phyloP scores from a whole-genome alignment of 2,797 vertebrate species.

The Coregonus suidteri region DNA sequence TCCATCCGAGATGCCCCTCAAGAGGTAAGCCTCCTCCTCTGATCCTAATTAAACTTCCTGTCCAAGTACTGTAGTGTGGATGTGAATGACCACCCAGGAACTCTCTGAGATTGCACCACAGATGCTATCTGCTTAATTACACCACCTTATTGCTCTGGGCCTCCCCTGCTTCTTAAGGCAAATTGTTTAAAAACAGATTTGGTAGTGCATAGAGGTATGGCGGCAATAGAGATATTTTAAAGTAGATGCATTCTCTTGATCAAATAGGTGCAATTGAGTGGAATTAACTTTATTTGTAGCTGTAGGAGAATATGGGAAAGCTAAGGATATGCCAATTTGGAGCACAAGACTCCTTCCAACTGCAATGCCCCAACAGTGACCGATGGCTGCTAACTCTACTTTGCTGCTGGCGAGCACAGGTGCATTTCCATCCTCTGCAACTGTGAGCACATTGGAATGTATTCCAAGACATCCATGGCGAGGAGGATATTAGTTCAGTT shows the following conservation, averaged over 20 bases:
- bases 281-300: background rate
- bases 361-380: slow-evolving; percentile 6
- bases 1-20: slow-evolving; percentile 88
- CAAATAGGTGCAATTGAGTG: background rate
- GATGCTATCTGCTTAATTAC: slow-evolving; percentile 77
- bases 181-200: slow-evolving; percentile 52
- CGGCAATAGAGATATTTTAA: slow-evolving; percentile 5
- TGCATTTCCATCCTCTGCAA: slow-evolving; percentile 10
- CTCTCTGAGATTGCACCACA: slow-evolving; percentile 59
- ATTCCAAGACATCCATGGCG: background rate
- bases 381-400: slow-evolving; percentile 16
- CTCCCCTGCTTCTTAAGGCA: slow-evolving; percentile 60
- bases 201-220: slow-evolving; percentile 45
- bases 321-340: background rate
- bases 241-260: background rate
- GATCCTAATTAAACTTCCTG: slow-evolving; percentile 72
- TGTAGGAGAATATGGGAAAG: background rate
- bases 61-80: slow-evolving; percentile 55
- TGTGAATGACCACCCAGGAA: slow-evolving; percentile 56
- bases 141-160: slow-evolving; percentile 75
- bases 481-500: background rate
- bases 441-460: background rate
- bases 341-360: background rate
- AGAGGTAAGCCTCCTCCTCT: slow-evolving; percentile 79
- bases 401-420: slow-evolving; percentile 21